Evolutionary conservation across 2,888 invertebrate species (phyloP).

Genomic region (Meliscaeva auricollis): DNA sequence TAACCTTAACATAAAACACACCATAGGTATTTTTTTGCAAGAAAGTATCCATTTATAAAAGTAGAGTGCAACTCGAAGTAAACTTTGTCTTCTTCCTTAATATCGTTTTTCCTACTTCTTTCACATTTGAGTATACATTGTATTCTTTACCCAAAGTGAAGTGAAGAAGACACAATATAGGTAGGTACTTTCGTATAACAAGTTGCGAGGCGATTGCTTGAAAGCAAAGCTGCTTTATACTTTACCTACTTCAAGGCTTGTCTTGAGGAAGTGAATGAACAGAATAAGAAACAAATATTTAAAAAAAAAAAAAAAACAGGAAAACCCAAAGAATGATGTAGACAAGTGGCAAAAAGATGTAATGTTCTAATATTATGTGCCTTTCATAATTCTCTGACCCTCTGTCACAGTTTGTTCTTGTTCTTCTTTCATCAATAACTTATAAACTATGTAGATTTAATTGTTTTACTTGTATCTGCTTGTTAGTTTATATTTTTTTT

Average conservation of each 20-base stretch:
- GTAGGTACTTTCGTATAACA: constrained; percentile 26
- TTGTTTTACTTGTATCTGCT: too few species aligned
- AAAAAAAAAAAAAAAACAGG: constrained; percentile 12
- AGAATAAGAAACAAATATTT: too few species aligned
- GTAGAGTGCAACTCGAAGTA: constrained; percentile 25
- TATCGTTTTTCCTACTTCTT: not conserved
- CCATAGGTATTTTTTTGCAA: not conserved
- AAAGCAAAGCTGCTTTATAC: constrained; percentile 13
- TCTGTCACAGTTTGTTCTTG: not conserved
- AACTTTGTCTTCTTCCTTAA: constrained; percentile 17
- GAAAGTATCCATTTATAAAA: constrained; percentile 19
- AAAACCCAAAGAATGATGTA: constrained; percentile 12
- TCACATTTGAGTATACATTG: constrained; percentile 26
- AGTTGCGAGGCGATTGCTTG: not conserved
- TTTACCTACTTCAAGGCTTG: constrained; percentile 18
- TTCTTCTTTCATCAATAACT: not conserved
- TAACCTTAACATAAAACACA: constrained; percentile 6
- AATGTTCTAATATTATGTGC: constrained; percentile 6
- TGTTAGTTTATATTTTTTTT: not conserved
- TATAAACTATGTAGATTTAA: not conserved
- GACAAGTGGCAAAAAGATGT: constrained; percentile 16
- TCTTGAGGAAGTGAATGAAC: constrained; percentile 53
- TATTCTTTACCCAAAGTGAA: constrained; percentile 1
- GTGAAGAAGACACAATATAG: constrained; percentile 38
- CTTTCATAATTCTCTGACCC: not conserved